A percentile compares a stretch with the other conserved stretches of the same genome.
Evolutionary conservation across 2,797 vertebrate species (phyloP).

Genomic region (Channallabes apus): DNA sequence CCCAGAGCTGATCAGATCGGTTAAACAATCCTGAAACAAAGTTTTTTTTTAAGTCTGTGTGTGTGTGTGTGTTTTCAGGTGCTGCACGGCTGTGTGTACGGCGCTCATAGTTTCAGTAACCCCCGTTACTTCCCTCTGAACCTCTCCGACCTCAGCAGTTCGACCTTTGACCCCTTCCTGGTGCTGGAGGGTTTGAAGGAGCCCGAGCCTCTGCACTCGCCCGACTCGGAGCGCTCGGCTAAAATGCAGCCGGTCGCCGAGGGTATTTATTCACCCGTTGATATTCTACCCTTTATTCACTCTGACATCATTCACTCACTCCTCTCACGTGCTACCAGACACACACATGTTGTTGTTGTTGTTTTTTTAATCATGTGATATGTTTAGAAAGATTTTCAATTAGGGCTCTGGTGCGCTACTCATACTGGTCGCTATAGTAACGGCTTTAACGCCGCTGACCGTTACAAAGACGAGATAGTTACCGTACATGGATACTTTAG

Average conservation of each 20-base stretch:
- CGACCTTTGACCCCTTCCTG: slow-evolving; percentile 95
- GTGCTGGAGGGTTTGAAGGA: slow-evolving; percentile 92
- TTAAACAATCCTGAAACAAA: background rate
- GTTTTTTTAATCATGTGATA: background rate
- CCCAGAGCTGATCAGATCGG: background rate
- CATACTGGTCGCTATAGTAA: background rate
- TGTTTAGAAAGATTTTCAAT: background rate
- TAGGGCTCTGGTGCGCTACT: background rate
- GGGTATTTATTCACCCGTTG: slow-evolving; percentile 68
- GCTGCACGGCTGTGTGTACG: slow-evolving; percentile 95
- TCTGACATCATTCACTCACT: background rate
- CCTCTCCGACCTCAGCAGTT: slow-evolving; percentile 88
- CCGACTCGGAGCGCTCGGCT: slow-evolving; percentile 93
- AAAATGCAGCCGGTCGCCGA: slow-evolving; percentile 96
- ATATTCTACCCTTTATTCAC: background rate
- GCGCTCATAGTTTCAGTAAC: slow-evolving; percentile 93
- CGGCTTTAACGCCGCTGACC: background rate
- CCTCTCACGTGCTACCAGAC: background rate
- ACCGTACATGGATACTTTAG: no score
- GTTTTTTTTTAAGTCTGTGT: background rate
- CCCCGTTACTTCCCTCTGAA: slow-evolving; percentile 92
- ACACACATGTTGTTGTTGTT: no score
- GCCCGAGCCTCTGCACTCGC: slow-evolving; percentile 95
- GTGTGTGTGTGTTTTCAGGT: slow-evolving; percentile 72
- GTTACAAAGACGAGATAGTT: background rate